Base-by-base conservation (phyloP, 2,797 vertebrate genomes). In the Acipenser transmontanus region DNA sequence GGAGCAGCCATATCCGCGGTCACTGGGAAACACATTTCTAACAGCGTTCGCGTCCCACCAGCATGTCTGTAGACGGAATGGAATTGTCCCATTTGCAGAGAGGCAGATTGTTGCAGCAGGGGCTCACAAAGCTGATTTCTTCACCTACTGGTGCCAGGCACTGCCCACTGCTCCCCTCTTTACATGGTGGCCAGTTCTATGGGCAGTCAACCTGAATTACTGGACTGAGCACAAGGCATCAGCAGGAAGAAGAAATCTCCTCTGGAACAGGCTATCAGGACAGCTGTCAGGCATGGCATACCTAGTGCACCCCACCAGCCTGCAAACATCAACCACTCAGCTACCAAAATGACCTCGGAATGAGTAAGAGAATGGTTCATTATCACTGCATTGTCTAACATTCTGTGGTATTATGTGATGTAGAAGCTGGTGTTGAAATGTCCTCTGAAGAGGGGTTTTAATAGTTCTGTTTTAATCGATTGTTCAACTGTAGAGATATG, bases 71-170 rank as follows among this genome's bases (percentile, higher is more conserved):
- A 73, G 74, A 85, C 85, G 88, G 88, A 82, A 81, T 72, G 84
- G 59, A 11, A 73, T 71, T 65, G 74, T 77, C 76, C 80, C 79
- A 70, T 68, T 74, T 79, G 81, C 74, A 71, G 73, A 68, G 81
- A 80, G 85, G 86, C 88, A 88, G 89, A 85, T 88, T 87, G 87
- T 73, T 73, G 80, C 81, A 70, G 47, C 70, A 80, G 85, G 79
- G 71, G 80, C 70, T 75, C 75, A 68, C 74, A 65, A 76, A 83
- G 79, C 84, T 84, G 83, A 85, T 84, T 87, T 87, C 85, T 88
- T 85, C 82, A 89, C 87, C 88, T 85, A 85, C 74, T 76, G 84
- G 75, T 76, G 78, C 69, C 72, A 78, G 68, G 70, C 73, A 80
- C 77, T 73, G 73, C 74, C 77, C 77, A 76, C 75, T 50, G 14